Evolutionary conservation across 2,113 vertebrate species (phyloP).

Genomic region (Myotis brandtii): DNA sequence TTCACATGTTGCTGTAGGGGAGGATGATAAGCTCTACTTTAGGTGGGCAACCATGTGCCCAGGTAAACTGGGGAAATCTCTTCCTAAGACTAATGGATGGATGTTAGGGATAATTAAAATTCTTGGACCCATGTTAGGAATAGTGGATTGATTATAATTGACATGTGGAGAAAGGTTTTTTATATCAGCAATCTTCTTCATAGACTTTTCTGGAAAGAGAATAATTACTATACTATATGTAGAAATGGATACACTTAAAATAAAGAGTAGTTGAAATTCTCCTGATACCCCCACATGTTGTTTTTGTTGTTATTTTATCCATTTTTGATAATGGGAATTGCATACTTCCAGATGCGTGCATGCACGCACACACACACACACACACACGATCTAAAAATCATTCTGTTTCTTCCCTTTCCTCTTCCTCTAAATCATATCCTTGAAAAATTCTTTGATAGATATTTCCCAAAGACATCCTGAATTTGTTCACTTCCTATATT

Average conservation of each 20-base stretch:
- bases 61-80: neutral
- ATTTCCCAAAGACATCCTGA: neutral
- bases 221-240: neutral
- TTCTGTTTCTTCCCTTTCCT: neutral
- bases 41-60: neutral
- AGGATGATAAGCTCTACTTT: neutral
- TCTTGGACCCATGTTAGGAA: neutral
- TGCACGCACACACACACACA: neutral
- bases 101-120: neutral
- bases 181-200: neutral
- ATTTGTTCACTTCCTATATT: neutral
- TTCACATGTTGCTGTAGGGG: neutral
- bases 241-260: neutral
- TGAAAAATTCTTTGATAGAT: neutral
- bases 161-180: neutral
- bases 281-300: neutral
- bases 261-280: neutral
- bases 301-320: neutral
- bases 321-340: neutral
- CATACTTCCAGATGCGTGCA: neutral
- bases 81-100: neutral
- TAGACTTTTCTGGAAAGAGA: neutral
- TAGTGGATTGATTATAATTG: neutral
- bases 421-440: neutral
- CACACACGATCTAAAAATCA: neutral